Conservation (phyloP, 1,140 invertebrate species). For the Gryllus bimaculatus region DNA sequence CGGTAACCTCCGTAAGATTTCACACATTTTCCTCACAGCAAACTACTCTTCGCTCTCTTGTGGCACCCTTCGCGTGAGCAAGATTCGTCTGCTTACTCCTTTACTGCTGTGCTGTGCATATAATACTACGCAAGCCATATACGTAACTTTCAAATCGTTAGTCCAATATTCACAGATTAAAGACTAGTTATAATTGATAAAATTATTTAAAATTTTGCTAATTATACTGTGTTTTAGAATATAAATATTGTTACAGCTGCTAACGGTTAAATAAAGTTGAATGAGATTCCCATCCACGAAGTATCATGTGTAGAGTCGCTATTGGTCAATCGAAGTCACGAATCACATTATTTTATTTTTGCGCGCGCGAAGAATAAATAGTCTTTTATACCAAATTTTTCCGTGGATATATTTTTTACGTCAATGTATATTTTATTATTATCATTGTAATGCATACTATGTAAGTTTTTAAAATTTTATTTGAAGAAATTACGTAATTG, state of each 20-base stretch:
- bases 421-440: too few relatives aligned
- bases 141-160: not conserved
- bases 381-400: not conserved
- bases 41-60: not conserved
- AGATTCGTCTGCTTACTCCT: not conserved
- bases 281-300: not conserved
- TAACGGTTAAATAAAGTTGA: not conserved
- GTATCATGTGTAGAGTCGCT: constrained; percentile 8
- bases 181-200: not conserved
- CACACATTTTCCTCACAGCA: not conserved
- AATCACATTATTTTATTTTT: not conserved
- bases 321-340: constrained; percentile 13
- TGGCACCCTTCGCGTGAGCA: not conserved
- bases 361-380: not conserved
- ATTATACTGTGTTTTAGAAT: not conserved
- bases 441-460: too few relatives aligned
- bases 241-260: not conserved
- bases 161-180: not conserved
- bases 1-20: not conserved
- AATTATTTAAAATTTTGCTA: not conserved
- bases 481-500: too few relatives aligned
- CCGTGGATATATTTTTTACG: not conserved
- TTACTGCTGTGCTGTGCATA: not conserved
- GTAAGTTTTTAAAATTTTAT: too few relatives aligned
- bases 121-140: not conserved